Evolutionary conservation across 2,797 vertebrate species (phyloP), one percentile per base, ranked within the genome.

Genomic region (Huso huso): DNA sequence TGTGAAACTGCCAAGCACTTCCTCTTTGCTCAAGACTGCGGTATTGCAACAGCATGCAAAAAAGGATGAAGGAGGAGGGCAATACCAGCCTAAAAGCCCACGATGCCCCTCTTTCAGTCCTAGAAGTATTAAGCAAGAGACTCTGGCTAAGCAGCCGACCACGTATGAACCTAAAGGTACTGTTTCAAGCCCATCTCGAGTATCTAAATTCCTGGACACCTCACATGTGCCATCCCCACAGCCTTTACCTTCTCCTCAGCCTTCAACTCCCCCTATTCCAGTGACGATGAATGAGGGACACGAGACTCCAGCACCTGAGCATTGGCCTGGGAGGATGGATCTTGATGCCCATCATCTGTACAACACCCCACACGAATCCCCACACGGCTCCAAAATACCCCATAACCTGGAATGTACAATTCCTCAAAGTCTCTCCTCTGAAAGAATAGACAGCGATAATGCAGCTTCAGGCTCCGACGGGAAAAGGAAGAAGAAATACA

Each of bases 401-500:
- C 76, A n/a, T 74, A 87, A 48, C 73, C 75, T 0, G 71, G 71
- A 58, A 58, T 58, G 55, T n/a, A n/a, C 55, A n/a, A 13, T n/a
- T 11, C 55, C 55, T 7, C 55, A 58, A 7, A 81, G 83, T 74
- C 81, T 86, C 60, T 84, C 83, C 0, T 86, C 86, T 12, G 91
- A 90, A n/a, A 83, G 78, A 72, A 72, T 83, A 61, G 89, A 89
- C 79, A 88, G 88, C 0, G 82, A 86, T 3, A 79, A 84, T 63
- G 78, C 84, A 65, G 79, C 84, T 0, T 86, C 77, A n/a, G 86
- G 86, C 63, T 88, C 84, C 0, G 90, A 89, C 6, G 88, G 87
- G 74, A 95, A 90, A 75, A 94, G 90, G 87, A 90, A 86, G 74
- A 92, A 91, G 77, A 93, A 89, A 81, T 89, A 88, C 80, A 88